Base-by-base conservation (phyloP, 2,113 vertebrate genomes). In the Holacanthus passer region DNA sequence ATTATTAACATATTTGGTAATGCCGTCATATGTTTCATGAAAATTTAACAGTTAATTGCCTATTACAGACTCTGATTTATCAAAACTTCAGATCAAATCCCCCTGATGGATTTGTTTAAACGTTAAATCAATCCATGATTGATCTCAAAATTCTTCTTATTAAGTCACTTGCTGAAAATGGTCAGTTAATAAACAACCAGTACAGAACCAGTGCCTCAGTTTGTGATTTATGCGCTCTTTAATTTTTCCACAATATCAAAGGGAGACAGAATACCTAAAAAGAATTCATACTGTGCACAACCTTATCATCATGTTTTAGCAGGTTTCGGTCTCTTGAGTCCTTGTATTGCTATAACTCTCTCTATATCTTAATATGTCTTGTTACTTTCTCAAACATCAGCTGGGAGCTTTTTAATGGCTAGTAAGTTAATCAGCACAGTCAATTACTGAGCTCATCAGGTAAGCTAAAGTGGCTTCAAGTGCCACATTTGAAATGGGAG, bases 1-100 rank as follows among this genome's bases (percentile, higher is more conserved):
- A 88, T 83, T 89, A 79, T 91, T 87, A 88, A 86, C 56, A 86
- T 88, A 85, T 91, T 93, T 88, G 56, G 64, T 80, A 87, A 88
- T 73, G 75, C 80, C 39, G 63, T 86, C 47, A 70, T 53, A 73
- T 85, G 66, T 88, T 74, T 84, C 70, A 67, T 76, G 32, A 59
- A 82, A 89, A 87, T 86, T 31, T 83, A 83, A 83, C 87, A 80
- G 66, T 89, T 89, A 93, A 93, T 89, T 91, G 81, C 81, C 72
- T 82, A 86, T 80, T 80, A 89, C 70, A 79, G 83, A 56, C 56
- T 79, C 64, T 79, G 60, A 69, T 60, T 79, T 63, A 88, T 86
- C 67, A 90, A 87, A 88, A 73, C 56, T 71, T 52, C 20, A 41
- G 5, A 88, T 89, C 76, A 55, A 88, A 80, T 72, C 52, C 70